These are phyloP conservation scores for Eumerus sabulonum DNA, from an alignment of 2,888 invertebrate genomes.

Conservation along the genomic window DNA sequence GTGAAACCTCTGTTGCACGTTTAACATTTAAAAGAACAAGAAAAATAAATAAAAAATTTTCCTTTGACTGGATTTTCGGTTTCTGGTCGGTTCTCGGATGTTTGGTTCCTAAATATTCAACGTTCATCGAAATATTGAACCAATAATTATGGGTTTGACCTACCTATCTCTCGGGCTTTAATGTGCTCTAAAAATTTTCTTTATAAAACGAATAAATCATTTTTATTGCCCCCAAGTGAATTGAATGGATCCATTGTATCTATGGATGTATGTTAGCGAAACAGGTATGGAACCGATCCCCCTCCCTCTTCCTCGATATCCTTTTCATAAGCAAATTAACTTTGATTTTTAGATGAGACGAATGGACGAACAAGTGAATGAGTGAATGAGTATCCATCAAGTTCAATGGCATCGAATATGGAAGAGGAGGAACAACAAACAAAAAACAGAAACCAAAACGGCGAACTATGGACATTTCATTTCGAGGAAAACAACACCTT, in stretches of 20 bases:
- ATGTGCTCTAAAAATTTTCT: slow-evolving; percentile 65
- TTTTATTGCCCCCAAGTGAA: slow-evolving; percentile 64
- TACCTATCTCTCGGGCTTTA: slow-evolving; percentile 65
- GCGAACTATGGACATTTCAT: slow-evolving; percentile 28
- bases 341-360: slow-evolving; percentile 24
- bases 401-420: slow-evolving; percentile 57
- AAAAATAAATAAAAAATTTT: too few relatives aligned
- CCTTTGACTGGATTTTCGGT: background rate
- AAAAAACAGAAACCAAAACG: too few relatives aligned
- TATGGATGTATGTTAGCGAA: slow-evolving; percentile 25
- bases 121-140: slow-evolving; percentile 60
- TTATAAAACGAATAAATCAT: slow-evolving; percentile 68
- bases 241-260: slow-evolving; percentile 22
- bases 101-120: slow-evolving; percentile 52
- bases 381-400: slow-evolving; percentile 29
- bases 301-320: slow-evolving; percentile 28
- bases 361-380: slow-evolving; percentile 30
- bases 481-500: slow-evolving; percentile 60
- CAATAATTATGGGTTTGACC: slow-evolving; percentile 68
- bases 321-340: slow-evolving; percentile 65
- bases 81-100: background rate
- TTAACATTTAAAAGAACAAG: slow-evolving; percentile 9
- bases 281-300: slow-evolving; percentile 38
- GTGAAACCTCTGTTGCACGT: slow-evolving; percentile 49
- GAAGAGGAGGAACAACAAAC: slow-evolving; percentile 9